A percentile compares a stretch with the other conserved stretches of the same genome.
These are phyloP conservation scores for Columba guinea DNA, from an alignment of 2,797 vertebrate genomes.

Conservation along the genomic window DNA sequence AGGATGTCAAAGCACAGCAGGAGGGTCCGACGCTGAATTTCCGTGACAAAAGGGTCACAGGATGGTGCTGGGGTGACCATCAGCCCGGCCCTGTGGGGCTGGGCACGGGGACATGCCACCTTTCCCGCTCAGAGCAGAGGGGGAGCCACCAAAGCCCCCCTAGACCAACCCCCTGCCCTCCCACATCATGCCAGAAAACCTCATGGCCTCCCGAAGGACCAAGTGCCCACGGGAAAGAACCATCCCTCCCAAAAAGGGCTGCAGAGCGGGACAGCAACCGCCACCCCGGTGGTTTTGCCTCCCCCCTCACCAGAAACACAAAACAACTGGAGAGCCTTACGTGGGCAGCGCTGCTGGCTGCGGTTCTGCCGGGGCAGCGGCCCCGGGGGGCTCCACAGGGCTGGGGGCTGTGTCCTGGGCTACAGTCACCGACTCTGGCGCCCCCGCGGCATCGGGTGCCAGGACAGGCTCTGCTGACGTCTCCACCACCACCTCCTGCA, in stretches of 20 bases:
- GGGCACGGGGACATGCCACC: rapidly evolving
- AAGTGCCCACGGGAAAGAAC: background rate
- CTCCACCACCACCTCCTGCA: constrained; percentile 71
- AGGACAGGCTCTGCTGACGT: constrained; percentile 2
- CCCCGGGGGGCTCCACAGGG: background rate
- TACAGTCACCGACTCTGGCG: background rate
- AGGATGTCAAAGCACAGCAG: rapidly evolving
- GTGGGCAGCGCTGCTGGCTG: constrained; percentile 33
- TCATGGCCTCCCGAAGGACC: rapidly evolving
- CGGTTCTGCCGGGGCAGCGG: background rate
- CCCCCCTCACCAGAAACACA: background rate
- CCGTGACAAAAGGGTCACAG: background rate
- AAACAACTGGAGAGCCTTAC: constrained; percentile 59
- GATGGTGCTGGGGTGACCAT: background rate
- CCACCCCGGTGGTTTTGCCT: background rate
- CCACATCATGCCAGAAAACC: rapidly evolving
- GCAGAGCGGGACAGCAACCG: background rate
- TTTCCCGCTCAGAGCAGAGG: background rate
- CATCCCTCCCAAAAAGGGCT: background rate
- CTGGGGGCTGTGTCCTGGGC: background rate
- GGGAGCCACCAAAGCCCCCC: background rate
- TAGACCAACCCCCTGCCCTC: background rate
- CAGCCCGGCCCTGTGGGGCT: background rate
- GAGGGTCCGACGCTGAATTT: background rate
- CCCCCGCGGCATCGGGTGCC: background rate